Evolutionary conservation across 2,113 vertebrate species (phyloP), one percentile per base, ranked within the genome.

Genomic region (Rhegmatorhina hoffmannsi): DNA sequence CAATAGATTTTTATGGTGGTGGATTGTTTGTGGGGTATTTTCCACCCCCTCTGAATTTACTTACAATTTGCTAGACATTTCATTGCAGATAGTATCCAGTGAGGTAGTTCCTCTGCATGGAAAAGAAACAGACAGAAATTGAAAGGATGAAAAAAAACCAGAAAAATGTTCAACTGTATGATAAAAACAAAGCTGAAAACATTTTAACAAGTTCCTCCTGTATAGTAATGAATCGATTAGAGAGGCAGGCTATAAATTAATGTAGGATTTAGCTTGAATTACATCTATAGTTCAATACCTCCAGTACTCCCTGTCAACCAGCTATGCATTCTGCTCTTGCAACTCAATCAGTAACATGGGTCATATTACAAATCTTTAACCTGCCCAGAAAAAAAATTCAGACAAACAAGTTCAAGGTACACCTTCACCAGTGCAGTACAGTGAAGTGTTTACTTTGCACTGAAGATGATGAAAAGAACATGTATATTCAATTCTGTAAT

Each of bases 41-140:
- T 34, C 10, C 10, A 16, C 44, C 44, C 2, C 11, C 59, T 62
- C 21, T 33, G 17, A 33, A 84, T 86, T 81, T 97, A 99, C 98
- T 99, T 97, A 99, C 98, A 99, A 74, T 98, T 99, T 95, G 98
- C 98, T 82, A 99, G 93, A 95, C 98, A 98, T 92, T 98, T 99
- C 98, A 99, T 98, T 89, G 98, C 98, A 16, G 98, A 99, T 88
- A 99, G 94, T 80, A 99, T 98, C 98, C 98, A 99, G n/a, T 99
- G 98, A 95, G 98, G 98, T 95, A 99, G 97, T 55, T 99, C 98
- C 58, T 98, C 98, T 99, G 86, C 31, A 82, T 2, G 52, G 25
- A 8, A 78, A 20, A 92, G 24, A 87, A 95, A 94, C 2, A 56
- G 24, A 40, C 7, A 95, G 58, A 87, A 90, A 86, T 84, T 29